These are phyloP conservation scores for Lobophora halterata DNA, from an alignment of 2,888 invertebrate species.

Conservation along the genomic window DNA sequence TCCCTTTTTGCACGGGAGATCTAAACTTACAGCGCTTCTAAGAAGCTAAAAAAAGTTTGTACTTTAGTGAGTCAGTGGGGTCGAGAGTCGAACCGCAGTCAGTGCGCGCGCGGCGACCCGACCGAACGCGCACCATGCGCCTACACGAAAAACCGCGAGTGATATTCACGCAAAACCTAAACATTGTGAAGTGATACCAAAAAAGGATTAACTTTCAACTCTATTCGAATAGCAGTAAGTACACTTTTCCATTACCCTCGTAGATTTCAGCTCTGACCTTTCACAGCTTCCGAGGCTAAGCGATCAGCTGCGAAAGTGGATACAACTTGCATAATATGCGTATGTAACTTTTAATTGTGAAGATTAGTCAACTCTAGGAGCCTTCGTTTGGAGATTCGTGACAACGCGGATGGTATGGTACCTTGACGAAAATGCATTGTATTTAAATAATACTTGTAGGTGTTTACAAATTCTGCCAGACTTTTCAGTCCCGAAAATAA, in stretches of 20 bases:
- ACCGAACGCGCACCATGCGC: slow-evolving; percentile 63
- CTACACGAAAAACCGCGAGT: slow-evolving; percentile 59
- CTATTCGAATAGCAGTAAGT: slow-evolving; percentile 43
- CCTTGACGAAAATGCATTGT: not conserved
- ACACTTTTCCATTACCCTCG: slow-evolving; percentile 1
- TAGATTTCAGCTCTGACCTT: slow-evolving; percentile 36
- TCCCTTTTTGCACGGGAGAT: slow-evolving; percentile 6
- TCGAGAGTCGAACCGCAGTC: slow-evolving; percentile 31
- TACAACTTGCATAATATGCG: slow-evolving; percentile 31
- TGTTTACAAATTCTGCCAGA: too few relatives aligned
- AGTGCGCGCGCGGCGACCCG: slow-evolving; percentile 66
- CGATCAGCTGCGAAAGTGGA: slow-evolving; percentile 69
- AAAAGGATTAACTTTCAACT: slow-evolving; percentile 51
- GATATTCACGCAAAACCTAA: slow-evolving; percentile 48
- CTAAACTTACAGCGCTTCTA: slow-evolving; percentile 13
- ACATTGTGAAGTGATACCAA: slow-evolving; percentile 65
- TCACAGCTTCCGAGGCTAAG: slow-evolving; percentile 40
- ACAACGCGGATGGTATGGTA: slow-evolving; percentile 12
- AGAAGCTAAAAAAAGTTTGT: slow-evolving; percentile 23
- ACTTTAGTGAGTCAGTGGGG: slow-evolving; percentile 27
- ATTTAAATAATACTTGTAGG: slow-evolving; percentile 13
- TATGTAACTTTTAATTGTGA: slow-evolving; percentile 29
- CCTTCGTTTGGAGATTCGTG: slow-evolving; percentile 13
- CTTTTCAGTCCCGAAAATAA: too few relatives aligned
- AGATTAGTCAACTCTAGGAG: slow-evolving; percentile 27